Conservation (phyloP, 2,888 invertebrate species). For the Aleiodes testaceus region DNA sequence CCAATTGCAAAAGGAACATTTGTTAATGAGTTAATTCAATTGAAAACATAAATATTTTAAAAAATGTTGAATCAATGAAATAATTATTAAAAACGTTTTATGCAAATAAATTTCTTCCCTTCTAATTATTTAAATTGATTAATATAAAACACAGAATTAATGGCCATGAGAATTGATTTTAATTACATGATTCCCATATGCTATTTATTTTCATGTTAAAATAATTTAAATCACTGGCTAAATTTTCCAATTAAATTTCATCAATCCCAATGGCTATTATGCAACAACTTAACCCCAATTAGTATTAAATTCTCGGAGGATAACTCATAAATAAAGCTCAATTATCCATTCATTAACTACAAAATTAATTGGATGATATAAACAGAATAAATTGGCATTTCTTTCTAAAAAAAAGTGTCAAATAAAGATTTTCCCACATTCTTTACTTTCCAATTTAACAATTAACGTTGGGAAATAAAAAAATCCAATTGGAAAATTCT, state of each 20-base stretch:
- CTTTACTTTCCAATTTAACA: not conserved
- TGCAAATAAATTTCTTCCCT: not conserved
- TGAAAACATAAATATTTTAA: not conserved
- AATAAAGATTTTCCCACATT: not conserved
- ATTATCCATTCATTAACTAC: slow-evolving; percentile 14
- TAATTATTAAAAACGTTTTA: not conserved
- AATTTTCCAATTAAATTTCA: no score
- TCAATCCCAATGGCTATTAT: no score
- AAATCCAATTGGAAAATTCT: slow-evolving; percentile 19
- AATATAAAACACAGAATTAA: no score
- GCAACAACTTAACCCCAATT: no score
- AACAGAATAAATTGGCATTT: no score
- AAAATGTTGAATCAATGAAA: not conserved
- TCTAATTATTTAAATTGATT: not conserved
- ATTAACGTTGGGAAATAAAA: slow-evolving; percentile 2
- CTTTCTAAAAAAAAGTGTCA: no score
- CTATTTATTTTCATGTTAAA: no score
- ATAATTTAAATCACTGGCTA: no score
- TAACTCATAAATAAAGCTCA: slow-evolving; percentile 28
- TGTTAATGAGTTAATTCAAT: not conserved
- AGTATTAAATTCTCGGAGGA: not conserved
- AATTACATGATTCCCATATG: no score
- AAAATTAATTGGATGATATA: no score
- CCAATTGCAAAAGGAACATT: no score
- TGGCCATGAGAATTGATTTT: no score